Conservation (phyloP, 2,113 vertebrate species). For the Corythaeola cristata region DNA sequence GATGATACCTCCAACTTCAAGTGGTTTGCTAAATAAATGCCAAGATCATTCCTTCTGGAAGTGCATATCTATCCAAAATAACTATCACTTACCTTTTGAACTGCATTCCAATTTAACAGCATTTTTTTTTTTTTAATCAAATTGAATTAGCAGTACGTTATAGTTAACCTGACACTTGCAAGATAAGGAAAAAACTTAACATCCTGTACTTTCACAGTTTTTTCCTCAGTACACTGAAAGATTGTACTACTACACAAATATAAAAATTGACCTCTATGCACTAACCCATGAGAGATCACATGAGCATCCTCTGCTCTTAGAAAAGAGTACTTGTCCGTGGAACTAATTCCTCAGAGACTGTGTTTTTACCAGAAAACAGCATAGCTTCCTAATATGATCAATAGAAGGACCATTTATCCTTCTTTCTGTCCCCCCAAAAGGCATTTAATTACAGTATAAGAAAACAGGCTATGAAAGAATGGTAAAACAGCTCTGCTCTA, state of each 20-base stretch:
- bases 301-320: neutral
- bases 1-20: neutral
- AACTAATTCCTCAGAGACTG: neutral
- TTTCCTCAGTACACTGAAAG: neutral
- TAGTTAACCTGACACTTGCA: neutral
- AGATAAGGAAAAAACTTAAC: neutral
- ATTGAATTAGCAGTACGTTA: neutral
- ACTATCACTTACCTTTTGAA: neutral
- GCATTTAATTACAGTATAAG: neutral
- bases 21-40: neutral
- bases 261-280: neutral
- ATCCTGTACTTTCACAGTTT: neutral
- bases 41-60: neutral
- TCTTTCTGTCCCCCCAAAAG: neutral
- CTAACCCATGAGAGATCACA: neutral
- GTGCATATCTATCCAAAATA: neutral
- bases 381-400: neutral
- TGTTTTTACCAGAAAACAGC: neutral
- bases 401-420: neutral
- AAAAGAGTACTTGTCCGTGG: neutral
- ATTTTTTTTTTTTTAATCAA: neutral
- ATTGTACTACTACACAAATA: neutral
- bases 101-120: neutral
- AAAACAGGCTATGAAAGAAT: neutral
- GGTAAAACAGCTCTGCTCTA: neutral